phyloP scores from a whole-genome alignment of 2,888 invertebrate species.

The Callyntrura sp. region DNA sequence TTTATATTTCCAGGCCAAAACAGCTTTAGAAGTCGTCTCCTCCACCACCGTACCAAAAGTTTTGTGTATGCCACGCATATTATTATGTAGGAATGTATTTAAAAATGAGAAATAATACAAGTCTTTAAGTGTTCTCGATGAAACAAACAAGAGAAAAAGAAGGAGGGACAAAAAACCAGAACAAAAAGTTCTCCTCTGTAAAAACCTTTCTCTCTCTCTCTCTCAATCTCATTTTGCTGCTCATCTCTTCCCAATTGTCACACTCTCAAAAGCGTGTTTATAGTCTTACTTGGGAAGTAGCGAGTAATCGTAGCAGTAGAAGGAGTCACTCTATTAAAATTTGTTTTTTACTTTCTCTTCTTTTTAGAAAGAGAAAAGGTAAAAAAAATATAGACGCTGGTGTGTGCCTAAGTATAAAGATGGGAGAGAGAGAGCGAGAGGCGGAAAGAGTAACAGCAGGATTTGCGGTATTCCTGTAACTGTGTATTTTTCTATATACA shows the following conservation, averaged over 20 bases:
- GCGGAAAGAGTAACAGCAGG: not conserved
- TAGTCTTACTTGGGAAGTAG: conserved; percentile 38
- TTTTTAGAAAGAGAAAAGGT: conserved; percentile 34
- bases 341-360: conserved; percentile 48
- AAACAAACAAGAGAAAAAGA: conserved; percentile 41
- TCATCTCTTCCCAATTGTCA: conserved; percentile 77
- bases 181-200: conserved; percentile 55
- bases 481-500: conserved; percentile 54
- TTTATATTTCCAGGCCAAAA: conserved; percentile 49
- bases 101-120: conserved; percentile 75
- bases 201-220: conserved; percentile 36
- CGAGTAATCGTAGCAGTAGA: not conserved
- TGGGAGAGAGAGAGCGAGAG: not conserved
- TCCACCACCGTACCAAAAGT: conserved; percentile 3
- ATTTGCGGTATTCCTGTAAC: conserved; percentile 45
- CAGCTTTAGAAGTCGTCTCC: not conserved
- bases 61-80: conserved; percentile 25
- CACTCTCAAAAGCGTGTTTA: conserved; percentile 70
- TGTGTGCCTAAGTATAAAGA: conserved; percentile 51
- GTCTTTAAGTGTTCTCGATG: conserved; percentile 67
- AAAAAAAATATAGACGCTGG: conserved; percentile 35
- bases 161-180: conserved; percentile 10
- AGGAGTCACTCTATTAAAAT: conserved; percentile 68
- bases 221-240: conserved; percentile 61
- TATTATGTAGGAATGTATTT: conserved; percentile 34